Base-by-base conservation (phyloP, 2,113 vertebrate species). In the Ibidorhyncha struthersii region DNA sequence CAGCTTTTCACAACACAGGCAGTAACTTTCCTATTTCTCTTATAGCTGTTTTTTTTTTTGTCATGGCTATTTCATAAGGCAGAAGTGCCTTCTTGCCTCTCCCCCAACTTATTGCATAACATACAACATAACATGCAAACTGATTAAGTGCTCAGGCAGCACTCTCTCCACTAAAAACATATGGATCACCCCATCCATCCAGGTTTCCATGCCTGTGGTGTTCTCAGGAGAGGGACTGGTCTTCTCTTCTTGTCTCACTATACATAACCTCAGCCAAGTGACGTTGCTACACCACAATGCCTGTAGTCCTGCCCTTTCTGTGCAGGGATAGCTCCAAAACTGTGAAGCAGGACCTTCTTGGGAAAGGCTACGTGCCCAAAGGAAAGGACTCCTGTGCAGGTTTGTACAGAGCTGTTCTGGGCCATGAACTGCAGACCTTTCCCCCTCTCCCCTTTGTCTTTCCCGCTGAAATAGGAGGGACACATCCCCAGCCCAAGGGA, bases 221-320 rank as follows among this genome's bases (percentile, higher is more conserved):
- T 11, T 62, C 59, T 61, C 47, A 84, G 25, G 26, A 62, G 40
- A 58, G 12, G 30, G 18, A 43, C 0, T 38, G 26, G 22, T 34
- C 59, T 89, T 18, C 12, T 70, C 18, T 16, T 86, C 34, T 78
- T 61, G 61, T 18, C 30, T 21, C 53, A n/a, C 29, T 38, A 17
- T 52, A 43, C 1, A 0, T 70, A 52, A 69, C 18, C 62, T 81
- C 55, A 61, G 59, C 21, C 61, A 38, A 2, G 1, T 19, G 41
- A 45, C 0, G 0, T 34, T 47, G 38, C 82, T 72, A 32, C 16
- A 49, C 14, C 23, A n/a, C 1, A 2, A 38, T 67, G n/a, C 10
- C 43, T 18, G 19, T 65, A 89, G 53, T 29, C 49, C 19, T 72
- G 79, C 30, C 21, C n/a, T 36, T 79, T 53, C 30, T 50, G 10